phyloP scores from a whole-genome alignment of 2,797 vertebrate species.

The Spinibarbus caldwelli region DNA sequence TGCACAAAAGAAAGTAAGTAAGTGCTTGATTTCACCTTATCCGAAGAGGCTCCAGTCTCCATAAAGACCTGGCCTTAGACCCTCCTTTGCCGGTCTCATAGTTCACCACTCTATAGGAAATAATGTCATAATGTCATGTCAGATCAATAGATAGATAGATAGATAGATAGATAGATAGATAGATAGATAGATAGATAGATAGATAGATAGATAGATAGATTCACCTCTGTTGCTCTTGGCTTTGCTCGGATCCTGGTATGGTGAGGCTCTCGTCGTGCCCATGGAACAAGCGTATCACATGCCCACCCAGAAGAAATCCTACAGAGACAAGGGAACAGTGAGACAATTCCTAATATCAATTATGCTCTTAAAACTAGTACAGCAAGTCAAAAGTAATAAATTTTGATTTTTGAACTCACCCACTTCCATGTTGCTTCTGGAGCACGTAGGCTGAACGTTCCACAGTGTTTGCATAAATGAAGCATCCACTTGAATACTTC shows the following conservation, averaged over 20 bases:
- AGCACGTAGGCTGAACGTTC: slow-evolving; percentile 98
- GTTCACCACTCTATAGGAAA: slow-evolving; percentile 85
- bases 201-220: neutral
- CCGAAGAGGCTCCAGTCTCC: slow-evolving; percentile 96
- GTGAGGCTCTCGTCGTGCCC: slow-evolving; percentile 97
- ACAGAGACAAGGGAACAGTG: neutral
- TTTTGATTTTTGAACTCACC: slow-evolving; percentile 73
- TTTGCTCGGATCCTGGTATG: slow-evolving; percentile 90
- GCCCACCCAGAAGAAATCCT: slow-evolving; percentile 93
- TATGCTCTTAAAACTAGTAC: neutral
- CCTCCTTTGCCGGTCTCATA: slow-evolving; percentile 94
- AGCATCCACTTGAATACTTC: slow-evolving; percentile 94
- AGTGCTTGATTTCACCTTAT: slow-evolving; percentile 85
- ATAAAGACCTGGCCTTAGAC: slow-evolving; percentile 89
- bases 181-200: too few relatives aligned
- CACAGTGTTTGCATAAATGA: slow-evolving; percentile 99
- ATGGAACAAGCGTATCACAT: slow-evolving; percentile 94
- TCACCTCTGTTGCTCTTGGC: slow-evolving; percentile 88
- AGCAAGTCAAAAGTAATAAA: neutral
- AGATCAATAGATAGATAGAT: neutral
- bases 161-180: too few relatives aligned
- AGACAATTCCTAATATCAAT: neutral
- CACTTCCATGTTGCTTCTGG: slow-evolving; percentile 91
- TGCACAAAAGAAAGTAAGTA: neutral
- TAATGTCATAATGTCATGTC: slow-evolving; percentile 39